Percentiles rank a stretch among this genome's conserved stretches.
Evolutionary conservation across 2,888 invertebrate genomes (phyloP).

Genomic region (Xestia xanthographa): DNA sequence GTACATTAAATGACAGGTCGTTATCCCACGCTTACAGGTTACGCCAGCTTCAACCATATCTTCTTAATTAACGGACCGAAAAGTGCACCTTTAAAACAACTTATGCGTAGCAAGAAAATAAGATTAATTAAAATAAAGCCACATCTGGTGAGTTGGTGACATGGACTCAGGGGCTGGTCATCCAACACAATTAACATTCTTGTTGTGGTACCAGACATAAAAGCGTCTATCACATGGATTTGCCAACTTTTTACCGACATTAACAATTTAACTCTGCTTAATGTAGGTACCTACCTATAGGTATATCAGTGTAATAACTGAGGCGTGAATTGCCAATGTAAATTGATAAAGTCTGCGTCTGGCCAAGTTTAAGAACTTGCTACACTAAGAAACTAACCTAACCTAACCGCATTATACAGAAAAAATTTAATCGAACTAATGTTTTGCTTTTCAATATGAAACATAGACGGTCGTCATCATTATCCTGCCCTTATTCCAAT

Average conservation of each 20-base stretch:
- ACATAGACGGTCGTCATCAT: not conserved
- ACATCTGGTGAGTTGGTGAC: conserved; percentile 47
- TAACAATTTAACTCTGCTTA: conserved; percentile 48
- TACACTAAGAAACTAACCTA: conserved; percentile 48
- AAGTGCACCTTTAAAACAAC: conserved; percentile 56
- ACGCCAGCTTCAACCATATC: conserved; percentile 32
- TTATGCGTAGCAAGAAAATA: conserved; percentile 49
- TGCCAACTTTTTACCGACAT: conserved; percentile 54
- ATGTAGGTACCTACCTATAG: conserved; percentile 31
- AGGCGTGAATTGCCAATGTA: conserved; percentile 63
- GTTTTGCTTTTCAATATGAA: conserved; percentile 36
- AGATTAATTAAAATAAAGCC: conserved; percentile 52
- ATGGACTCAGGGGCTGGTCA: conserved; percentile 36
- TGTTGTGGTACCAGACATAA: conserved; percentile 50
- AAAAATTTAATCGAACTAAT: conserved; percentile 36
- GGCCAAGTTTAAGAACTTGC: conserved; percentile 49
- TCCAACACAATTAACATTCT: conserved; percentile 63
- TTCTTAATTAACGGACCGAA: conserved; percentile 60
- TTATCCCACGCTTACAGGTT: conserved; percentile 48
- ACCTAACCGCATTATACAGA: conserved; percentile 14
- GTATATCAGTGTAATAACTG: conserved; percentile 56
- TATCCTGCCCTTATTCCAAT: too few species aligned
- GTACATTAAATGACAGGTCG: conserved; percentile 38
- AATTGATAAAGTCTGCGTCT: conserved; percentile 59
- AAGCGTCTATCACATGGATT: conserved; percentile 57